These are phyloP conservation scores for Trachythela sp. DNA, from an alignment of 64 coral and sea anemone genomes.

Conservation along the genomic window DNA sequence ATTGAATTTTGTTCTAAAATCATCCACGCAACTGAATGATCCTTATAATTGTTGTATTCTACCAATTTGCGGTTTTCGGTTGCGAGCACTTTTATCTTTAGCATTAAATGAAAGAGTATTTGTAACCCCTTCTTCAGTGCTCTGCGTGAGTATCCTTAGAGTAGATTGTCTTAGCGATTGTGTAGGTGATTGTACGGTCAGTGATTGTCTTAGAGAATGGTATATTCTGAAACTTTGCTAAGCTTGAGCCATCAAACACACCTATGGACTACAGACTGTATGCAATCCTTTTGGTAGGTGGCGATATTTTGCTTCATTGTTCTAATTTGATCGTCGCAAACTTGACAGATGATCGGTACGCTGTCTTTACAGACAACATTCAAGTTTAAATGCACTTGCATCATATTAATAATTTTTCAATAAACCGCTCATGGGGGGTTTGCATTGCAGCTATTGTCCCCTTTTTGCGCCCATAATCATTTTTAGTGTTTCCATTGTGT, in stretches of 20 bases:
- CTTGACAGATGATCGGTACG: slow-evolving; percentile 6
- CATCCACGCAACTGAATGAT: not conserved
- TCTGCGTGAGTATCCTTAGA: not conserved
- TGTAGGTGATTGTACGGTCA: not conserved
- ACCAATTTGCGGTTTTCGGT: not conserved
- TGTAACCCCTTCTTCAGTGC: not conserved
- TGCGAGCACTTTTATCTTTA: not conserved
- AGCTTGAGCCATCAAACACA: not conserved
- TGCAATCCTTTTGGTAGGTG: not conserved
- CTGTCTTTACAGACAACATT: not conserved
- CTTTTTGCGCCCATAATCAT: slow-evolving; percentile 1
- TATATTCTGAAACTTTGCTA: not conserved
- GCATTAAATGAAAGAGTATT: not conserved
- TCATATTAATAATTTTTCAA: slow-evolving; percentile 25
- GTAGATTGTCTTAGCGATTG: slow-evolving; percentile 2
- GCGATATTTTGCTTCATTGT: not conserved
- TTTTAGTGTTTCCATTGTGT: not conserved
- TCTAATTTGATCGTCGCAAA: not conserved
- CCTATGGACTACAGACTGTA: not conserved
- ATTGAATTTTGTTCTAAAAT: not conserved
- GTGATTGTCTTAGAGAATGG: not conserved
- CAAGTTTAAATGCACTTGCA: not conserved
- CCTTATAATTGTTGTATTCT: not conserved
- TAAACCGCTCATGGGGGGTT: slow-evolving; percentile 9
- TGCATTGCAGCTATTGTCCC: slow-evolving; percentile 16